These are phyloP conservation scores for Germaria angustata DNA, from an alignment of 2,888 invertebrate species.

Conservation along the genomic window DNA sequence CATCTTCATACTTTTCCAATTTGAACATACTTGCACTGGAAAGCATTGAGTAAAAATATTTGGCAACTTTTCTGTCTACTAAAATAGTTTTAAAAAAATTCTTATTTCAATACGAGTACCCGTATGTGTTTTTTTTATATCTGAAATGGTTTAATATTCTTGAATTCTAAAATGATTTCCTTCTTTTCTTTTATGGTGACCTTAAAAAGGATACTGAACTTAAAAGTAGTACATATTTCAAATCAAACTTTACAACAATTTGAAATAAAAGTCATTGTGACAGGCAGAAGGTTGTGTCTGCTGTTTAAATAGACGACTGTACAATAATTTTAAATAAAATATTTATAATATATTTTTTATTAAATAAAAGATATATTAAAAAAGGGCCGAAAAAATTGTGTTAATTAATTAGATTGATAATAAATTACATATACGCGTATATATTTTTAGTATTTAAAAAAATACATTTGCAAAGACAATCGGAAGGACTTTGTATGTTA, in stretches of 20 bases:
- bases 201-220: not conserved
- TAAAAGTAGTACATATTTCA: not conserved
- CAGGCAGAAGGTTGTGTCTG: not conserved
- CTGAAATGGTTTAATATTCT: not conserved
- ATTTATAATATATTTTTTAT: too few relatives aligned
- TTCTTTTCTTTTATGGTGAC: not conserved
- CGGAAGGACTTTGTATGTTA: too few relatives aligned
- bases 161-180: not conserved
- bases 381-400: too few relatives aligned
- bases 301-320: not conserved
- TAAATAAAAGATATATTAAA: too few relatives aligned
- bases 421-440: too few relatives aligned
- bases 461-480: too few relatives aligned
- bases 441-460: too few relatives aligned
- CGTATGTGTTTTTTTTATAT: too few relatives aligned
- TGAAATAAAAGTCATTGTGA: constrained; percentile 24
- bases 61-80: not conserved
- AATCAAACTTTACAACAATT: constrained; percentile 1
- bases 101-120: too few relatives aligned
- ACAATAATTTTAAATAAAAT: not conserved
- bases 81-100: not conserved
- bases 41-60: constrained; percentile 25
- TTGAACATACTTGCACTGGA: constrained; percentile 27
- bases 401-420: too few relatives aligned
- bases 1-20: constrained; percentile 41